These are phyloP conservation scores for Zosterops borbonicus DNA, from an alignment of 2,113 vertebrate species.

Conservation along the genomic window DNA sequence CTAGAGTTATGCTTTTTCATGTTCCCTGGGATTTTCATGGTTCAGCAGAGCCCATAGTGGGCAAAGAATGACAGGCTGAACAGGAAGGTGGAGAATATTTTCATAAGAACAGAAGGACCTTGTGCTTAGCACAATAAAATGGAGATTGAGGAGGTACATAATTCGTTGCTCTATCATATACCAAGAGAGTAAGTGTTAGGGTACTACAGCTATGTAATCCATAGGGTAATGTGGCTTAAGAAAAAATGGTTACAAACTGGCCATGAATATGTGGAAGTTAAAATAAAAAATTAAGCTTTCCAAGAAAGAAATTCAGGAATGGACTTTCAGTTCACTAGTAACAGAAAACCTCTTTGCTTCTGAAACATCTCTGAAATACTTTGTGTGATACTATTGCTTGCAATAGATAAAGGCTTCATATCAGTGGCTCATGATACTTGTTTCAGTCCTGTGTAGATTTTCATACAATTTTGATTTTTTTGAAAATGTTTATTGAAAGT, in stretches of 20 bases:
- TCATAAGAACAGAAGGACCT: background rate
- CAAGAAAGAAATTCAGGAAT: background rate
- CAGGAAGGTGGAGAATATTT: background rate
- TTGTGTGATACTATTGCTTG: background rate
- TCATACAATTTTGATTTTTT: background rate
- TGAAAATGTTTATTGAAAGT: background rate
- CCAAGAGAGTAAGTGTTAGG: background rate
- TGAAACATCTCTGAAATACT: background rate
- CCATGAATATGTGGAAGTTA: background rate
- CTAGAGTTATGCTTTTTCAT: background rate
- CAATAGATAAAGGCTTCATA: background rate
- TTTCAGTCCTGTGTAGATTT: background rate
- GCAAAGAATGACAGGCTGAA: background rate
- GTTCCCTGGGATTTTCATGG: background rate
- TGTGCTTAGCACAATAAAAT: background rate
- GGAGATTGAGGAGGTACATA: background rate
- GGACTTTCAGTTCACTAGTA: background rate
- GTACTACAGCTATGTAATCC: background rate
- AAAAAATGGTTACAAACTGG: background rate
- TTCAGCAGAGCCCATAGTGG: background rate
- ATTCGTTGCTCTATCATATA: background rate
- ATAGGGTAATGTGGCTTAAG: background rate
- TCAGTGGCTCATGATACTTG: background rate
- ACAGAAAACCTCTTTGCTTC: background rate
- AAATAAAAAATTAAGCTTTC: background rate